Base-by-base conservation (phyloP, 2,888 invertebrate species). In the Heliconius hortense region DNA sequence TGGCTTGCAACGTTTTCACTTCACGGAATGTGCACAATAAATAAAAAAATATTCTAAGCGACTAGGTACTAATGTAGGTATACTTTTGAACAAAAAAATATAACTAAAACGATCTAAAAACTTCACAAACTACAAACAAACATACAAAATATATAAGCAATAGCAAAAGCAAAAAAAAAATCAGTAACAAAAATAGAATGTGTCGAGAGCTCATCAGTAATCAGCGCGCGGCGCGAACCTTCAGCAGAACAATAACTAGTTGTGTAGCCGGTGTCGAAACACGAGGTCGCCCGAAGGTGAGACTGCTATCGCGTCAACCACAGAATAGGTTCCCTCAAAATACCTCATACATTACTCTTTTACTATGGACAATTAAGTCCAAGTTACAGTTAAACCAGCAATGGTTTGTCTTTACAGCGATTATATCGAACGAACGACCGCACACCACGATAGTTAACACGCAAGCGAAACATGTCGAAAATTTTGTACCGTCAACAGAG, bases 211-310 rank as follows among this genome's bases (percentile, higher is more conserved):
- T 92, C 91, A 93, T 93, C 91, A 90, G 91, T 92, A 93, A 88
- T 86, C 93, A 82, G 85, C 89, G 88, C 92, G 86, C 91, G 82
- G 80, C 87, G 85, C 90, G 85, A 90, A 90, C 91, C 91, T 90
- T 90, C 90, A 86, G 87, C 84, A 86, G 89, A 91, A 92, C 93
- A 92, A 92, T 92, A 90, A 89, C 89, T 89, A 89, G 88, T 87
- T 87, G 87, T 87, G 82, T 83, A 86, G 82, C 84, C 85, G 85
- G 85, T 91, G 91, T 91, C 89, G 92, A 93, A 89, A 91, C 90
- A 84, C 92, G 93, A 93, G 93, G 93, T 94, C 93, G 91, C 84
- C 82, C 90, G 92, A 92, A 94, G 93, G 93, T 93, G 93, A 93
- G 84, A 89, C 86, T 85, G 88, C 89, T 90, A 90, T 91, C 90